phyloP scores from a whole-genome alignment of 2,113 vertebrate genomes.

The Vidua chalybeata region DNA sequence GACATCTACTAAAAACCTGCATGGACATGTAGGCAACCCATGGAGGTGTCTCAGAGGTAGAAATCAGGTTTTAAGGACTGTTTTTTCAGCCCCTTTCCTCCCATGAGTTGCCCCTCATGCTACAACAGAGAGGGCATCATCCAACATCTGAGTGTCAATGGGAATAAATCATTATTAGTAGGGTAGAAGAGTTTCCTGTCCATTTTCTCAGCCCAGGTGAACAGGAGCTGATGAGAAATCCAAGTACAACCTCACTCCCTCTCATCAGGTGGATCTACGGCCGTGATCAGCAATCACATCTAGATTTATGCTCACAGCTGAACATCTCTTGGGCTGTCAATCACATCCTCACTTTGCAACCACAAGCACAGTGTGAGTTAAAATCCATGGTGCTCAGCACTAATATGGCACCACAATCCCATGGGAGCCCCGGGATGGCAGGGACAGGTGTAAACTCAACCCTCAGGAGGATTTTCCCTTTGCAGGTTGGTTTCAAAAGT shows the following conservation, averaged over 20 bases:
- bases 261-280: neutral
- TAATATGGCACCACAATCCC: rapidly evolving
- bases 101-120: neutral
- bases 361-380: neutral
- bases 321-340: neutral
- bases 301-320: neutral
- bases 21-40: no score
- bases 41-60: neutral
- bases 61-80: neutral
- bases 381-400: neutral
- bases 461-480: neutral
- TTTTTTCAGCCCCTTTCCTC: neutral
- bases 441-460: neutral
- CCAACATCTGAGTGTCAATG: neutral
- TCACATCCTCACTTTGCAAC: neutral
- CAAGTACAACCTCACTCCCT: neutral
- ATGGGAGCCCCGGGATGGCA: neutral
- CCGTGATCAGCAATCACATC: neutral
- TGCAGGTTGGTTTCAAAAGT: neutral
- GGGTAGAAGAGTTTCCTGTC: neutral
- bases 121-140: neutral
- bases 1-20: neutral
- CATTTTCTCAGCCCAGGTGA: neutral
- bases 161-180: neutral
- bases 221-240: neutral